A percentile compares a stretch with the other conserved stretches of the same genome.
These are phyloP conservation scores for Temnothorax longispinosus DNA, from an alignment of 1,140 invertebrate species.

Conservation along the genomic window DNA sequence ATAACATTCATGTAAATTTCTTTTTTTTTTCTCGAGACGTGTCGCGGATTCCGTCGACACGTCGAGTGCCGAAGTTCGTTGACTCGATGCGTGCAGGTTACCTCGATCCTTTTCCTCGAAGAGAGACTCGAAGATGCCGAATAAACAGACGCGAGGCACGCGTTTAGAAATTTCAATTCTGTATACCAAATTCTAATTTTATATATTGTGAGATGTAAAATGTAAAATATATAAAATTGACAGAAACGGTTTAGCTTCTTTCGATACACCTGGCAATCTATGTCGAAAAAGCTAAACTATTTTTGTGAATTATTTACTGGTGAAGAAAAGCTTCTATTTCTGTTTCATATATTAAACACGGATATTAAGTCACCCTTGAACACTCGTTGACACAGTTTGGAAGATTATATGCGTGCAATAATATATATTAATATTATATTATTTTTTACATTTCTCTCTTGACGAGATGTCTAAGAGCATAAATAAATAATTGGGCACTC, in stretches of 20 bases:
- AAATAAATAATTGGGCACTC: neutral
- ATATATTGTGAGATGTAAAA: neutral
- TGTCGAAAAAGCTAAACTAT: too few relatives aligned
- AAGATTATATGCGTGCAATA: too few relatives aligned
- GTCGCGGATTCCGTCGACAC: neutral
- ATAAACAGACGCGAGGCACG: neutral
- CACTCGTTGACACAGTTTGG: too few relatives aligned
- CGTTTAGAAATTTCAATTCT: neutral
- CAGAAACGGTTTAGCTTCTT: too few relatives aligned
- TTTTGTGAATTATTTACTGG: too few relatives aligned
- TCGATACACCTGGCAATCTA: too few relatives aligned
- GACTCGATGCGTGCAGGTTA: slow-evolving; percentile 6
- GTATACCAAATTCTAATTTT: too few relatives aligned
- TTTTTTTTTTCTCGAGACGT: neutral
- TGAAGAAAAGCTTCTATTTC: too few relatives aligned
- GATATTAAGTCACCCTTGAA: too few relatives aligned
- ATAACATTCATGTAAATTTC: slow-evolving; percentile 2
- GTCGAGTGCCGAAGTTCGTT: neutral
- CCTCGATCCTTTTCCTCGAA: slow-evolving; percentile 21
- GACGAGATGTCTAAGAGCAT: neutral
- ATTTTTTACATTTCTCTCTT: neutral
- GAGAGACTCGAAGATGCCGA: neutral
- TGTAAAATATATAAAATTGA: neutral
- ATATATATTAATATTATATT: neutral
- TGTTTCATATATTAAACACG: too few relatives aligned